Evolutionary conservation across 2,113 vertebrate genomes (phyloP).

Genomic region (Gorsachius goisagi): DNA sequence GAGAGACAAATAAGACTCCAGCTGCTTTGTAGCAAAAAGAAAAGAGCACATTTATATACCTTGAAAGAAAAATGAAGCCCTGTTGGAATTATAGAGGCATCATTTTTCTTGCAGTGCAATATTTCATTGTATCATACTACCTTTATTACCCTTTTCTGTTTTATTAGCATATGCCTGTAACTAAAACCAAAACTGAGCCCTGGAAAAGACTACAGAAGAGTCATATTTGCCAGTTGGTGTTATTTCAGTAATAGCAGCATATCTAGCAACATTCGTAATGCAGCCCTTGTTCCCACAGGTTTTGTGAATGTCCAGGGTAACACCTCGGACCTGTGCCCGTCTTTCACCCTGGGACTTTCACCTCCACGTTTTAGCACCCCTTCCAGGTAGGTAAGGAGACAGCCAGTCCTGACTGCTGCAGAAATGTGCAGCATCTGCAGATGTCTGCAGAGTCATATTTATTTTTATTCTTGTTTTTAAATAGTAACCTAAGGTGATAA

Average conservation of each 20-base stretch:
- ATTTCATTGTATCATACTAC: background rate
- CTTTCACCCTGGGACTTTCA: background rate
- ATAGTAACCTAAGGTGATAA: background rate
- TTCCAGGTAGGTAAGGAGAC: background rate
- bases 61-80: background rate
- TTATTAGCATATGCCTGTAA: background rate
- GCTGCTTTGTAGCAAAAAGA: background rate
- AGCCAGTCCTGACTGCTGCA: background rate
- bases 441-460: background rate
- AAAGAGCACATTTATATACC: background rate
- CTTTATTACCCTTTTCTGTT: background rate
- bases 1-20: background rate
- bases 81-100: background rate
- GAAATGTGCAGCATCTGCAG: background rate
- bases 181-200: background rate
- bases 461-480: accelerated
- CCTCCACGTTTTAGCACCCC: background rate
- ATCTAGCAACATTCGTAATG: background rate
- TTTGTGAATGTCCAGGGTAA: background rate
- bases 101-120: background rate
- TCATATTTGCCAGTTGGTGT: background rate
- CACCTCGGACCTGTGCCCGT: background rate
- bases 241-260: background rate
- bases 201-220: background rate
- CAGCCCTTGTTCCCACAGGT: background rate